Conservation (phyloP, 2,797 vertebrate species). For the Alca torda region DNA sequence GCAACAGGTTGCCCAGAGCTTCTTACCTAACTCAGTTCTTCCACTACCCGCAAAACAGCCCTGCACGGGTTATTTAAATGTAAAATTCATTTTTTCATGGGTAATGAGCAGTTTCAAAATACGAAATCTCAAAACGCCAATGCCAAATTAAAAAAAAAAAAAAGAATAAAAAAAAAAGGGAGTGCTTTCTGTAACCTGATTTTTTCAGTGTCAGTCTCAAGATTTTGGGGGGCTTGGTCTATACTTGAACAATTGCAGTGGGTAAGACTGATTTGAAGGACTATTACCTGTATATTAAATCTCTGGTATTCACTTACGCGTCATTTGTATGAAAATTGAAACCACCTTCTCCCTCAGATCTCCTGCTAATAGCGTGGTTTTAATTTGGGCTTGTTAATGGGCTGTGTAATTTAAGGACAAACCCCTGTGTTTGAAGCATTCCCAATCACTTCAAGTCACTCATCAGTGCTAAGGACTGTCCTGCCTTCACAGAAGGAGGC, state of each 20-base stretch:
- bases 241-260: neutral
- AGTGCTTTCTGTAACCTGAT: neutral
- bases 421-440: neutral
- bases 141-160: neutral
- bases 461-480: neutral
- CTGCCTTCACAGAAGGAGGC: neutral
- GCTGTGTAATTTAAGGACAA: conserved; percentile 25
- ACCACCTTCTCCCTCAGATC: conserved; percentile 14
- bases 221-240: neutral
- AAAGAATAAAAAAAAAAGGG: neutral
- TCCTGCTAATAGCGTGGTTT: neutral
- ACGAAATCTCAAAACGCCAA: neutral
- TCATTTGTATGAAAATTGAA: conserved; percentile 10
- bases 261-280: neutral
- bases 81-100: neutral
- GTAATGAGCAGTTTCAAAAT: neutral
- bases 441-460: neutral
- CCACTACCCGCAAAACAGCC: neutral
- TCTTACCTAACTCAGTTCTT: neutral
- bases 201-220: neutral
- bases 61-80: neutral
- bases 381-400: conserved; percentile 28
- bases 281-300: neutral
- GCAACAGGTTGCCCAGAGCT: neutral
- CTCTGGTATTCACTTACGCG: neutral